A percentile compares a stretch with the other conserved stretches of the same genome.
Evolutionary conservation across 2,888 invertebrate species (phyloP).

Genomic region (Alsophila aescularia): DNA sequence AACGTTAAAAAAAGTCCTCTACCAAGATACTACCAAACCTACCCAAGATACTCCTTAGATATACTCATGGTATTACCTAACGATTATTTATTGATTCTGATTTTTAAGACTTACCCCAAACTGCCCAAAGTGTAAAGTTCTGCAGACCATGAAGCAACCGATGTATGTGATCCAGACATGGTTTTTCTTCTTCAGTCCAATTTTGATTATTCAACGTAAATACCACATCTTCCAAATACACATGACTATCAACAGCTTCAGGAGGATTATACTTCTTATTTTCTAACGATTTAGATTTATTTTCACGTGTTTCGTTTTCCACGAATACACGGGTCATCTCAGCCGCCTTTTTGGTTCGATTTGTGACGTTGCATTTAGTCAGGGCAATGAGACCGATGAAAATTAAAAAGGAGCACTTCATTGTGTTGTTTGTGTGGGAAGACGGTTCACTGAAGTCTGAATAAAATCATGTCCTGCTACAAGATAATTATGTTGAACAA

Average conservation of each 20-base stretch:
- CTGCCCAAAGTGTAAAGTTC: constrained; percentile 84
- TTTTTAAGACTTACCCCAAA: constrained; percentile 77
- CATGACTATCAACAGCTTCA: constrained; percentile 44
- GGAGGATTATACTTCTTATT: constrained; percentile 41
- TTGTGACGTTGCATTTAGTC: constrained; percentile 45
- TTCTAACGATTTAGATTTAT: constrained; percentile 22
- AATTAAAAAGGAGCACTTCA: constrained; percentile 49
- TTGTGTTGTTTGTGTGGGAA: constrained; percentile 32
- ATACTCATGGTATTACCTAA: no score
- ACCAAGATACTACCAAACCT: no score
- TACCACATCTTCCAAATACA: constrained; percentile 74
- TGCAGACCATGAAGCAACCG: constrained; percentile 66
- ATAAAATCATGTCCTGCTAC: constrained; percentile 47
- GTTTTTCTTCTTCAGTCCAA: constrained; percentile 65
- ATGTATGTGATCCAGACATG: constrained; percentile 66
- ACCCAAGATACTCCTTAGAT: no score
- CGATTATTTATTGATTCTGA: no score
- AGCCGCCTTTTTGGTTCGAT: constrained; percentile 36
- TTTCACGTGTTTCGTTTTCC: constrained; percentile 33
- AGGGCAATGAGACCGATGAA: constrained; percentile 25
- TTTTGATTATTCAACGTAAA: constrained; percentile 64
- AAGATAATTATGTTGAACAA: constrained; percentile 38
- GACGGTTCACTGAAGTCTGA: constrained; percentile 50
- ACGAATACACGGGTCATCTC: constrained; percentile 21
- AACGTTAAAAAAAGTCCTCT: no score